Evolutionary conservation across 2,113 vertebrate genomes (phyloP).

Genomic region (Pyxicephalus adspersus): DNA sequence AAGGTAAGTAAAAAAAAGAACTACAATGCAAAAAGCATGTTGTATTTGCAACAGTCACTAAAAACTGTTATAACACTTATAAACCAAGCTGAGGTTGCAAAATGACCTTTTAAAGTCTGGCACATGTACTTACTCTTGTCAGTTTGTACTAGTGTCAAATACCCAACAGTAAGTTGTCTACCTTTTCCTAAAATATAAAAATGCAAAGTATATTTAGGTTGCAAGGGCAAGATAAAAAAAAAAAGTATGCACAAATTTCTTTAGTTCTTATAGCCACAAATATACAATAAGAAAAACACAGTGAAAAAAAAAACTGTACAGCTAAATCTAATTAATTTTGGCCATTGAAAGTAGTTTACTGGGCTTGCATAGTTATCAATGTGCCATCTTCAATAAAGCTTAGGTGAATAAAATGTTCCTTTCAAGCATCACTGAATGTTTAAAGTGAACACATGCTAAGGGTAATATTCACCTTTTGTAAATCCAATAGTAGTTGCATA

Average conservation of each 20-base stretch:
- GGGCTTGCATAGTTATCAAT: too few relatives aligned
- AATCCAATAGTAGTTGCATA: too few relatives aligned
- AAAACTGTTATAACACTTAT: slow-evolving; percentile 37
- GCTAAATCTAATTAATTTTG: too few relatives aligned
- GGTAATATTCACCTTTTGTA: too few relatives aligned
- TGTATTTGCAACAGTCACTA: slow-evolving; percentile 17
- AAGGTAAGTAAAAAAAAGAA: slow-evolving; percentile 23
- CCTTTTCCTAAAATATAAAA: background rate
- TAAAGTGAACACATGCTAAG: too few relatives aligned
- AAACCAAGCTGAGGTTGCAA: slow-evolving; percentile 18
- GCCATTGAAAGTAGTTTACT: too few relatives aligned
- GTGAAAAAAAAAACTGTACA: too few relatives aligned
- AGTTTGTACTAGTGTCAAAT: slow-evolving; percentile 35
- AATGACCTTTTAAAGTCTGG: slow-evolving; percentile 20
- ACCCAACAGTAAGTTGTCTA: slow-evolving; percentile 1
- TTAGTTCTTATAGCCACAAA: too few relatives aligned
- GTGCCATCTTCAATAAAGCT: too few relatives aligned
- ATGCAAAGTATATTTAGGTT: background rate
- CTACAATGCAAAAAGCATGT: background rate
- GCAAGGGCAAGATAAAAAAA: background rate
- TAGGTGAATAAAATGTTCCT: background rate
- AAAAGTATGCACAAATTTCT: background rate
- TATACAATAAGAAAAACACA: too few relatives aligned
- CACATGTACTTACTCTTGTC: slow-evolving; percentile 32
- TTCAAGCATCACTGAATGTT: background rate